These are phyloP conservation scores for Phenganax marumi DNA, from an alignment of 92 coral and sea anemone species.

Conservation along the genomic window DNA sequence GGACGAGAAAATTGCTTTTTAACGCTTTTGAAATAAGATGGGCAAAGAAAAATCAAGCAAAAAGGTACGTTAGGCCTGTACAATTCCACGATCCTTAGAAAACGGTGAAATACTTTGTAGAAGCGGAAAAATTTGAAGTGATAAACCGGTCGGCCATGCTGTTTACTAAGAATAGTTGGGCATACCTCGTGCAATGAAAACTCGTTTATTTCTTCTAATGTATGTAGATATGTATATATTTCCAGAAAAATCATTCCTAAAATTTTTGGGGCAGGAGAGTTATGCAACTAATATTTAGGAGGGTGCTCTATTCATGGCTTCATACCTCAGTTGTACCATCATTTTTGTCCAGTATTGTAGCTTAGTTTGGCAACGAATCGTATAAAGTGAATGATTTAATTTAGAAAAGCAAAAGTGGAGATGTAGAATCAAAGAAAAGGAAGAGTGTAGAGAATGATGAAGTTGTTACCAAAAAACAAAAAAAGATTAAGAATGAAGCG, in stretches of 20 bases:
- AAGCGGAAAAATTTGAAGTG: not conserved
- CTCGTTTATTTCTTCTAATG: no score
- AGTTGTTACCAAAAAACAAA: constrained; percentile 20
- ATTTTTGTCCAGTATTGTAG: no score
- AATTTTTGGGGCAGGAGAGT: no score
- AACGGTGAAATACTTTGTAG: not conserved
- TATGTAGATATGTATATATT: no score
- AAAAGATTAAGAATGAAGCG: not conserved
- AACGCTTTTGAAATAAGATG: constrained; percentile 32
- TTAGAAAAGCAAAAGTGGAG: constrained; percentile 32
- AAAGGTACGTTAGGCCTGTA: constrained; percentile 20
- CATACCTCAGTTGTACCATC: no score
- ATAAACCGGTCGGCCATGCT: not conserved
- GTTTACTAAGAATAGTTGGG: no score
- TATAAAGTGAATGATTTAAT: not conserved
- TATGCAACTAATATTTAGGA: no score
- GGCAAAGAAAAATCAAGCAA: constrained; percentile 33
- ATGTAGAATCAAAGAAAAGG: constrained; percentile 13
- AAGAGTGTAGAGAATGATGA: constrained; percentile 15
- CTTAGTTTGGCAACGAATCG: no score
- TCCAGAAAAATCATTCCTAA: no score
- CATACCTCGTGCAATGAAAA: no score
- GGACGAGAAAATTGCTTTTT: constrained; percentile 16
- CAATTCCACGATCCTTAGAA: not conserved
- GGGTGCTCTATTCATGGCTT: no score